These are phyloP conservation scores for Setophaga kirtlandii DNA, from an alignment of 2,113 vertebrate species.

Conservation along the genomic window DNA sequence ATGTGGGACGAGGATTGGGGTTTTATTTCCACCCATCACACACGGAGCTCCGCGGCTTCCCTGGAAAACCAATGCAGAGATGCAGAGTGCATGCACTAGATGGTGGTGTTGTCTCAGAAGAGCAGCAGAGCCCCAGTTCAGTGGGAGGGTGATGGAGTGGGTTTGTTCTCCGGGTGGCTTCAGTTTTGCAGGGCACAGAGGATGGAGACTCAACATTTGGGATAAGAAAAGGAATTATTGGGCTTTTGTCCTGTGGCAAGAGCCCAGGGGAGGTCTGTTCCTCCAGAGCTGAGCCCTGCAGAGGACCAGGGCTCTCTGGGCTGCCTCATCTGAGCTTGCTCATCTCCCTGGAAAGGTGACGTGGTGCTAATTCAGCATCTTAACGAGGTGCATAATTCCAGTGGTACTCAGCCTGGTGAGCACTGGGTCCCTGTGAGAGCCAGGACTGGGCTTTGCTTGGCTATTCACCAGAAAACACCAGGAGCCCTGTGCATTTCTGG, in stretches of 20 bases:
- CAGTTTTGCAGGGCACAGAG: neutral
- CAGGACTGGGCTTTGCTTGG: neutral
- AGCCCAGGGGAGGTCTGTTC: neutral
- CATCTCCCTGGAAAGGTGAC: neutral
- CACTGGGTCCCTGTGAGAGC: neutral
- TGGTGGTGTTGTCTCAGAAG: conserved; percentile 25
- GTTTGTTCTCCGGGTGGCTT: neutral
- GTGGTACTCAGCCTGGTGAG: neutral
- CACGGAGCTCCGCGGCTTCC: neutral
- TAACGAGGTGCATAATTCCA: rapidly evolving
- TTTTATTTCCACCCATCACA: rapidly evolving
- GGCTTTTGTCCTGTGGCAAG: neutral
- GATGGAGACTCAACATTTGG: neutral
- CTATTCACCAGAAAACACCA: rapidly evolving
- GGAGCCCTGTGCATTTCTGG: neutral
- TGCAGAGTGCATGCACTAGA: neutral
- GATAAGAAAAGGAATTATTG: neutral
- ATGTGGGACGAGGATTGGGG: rapidly evolving
- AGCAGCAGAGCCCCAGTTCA: neutral
- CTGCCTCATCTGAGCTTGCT: neutral
- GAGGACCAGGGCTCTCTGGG: neutral
- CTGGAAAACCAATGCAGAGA: neutral
- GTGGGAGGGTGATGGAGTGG: neutral
- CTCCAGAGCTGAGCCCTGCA: neutral
- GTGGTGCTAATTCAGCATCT: neutral